These are phyloP conservation scores for Chelidonichthys spinosus DNA, from an alignment of 2,797 vertebrate species.

Conservation along the genomic window DNA sequence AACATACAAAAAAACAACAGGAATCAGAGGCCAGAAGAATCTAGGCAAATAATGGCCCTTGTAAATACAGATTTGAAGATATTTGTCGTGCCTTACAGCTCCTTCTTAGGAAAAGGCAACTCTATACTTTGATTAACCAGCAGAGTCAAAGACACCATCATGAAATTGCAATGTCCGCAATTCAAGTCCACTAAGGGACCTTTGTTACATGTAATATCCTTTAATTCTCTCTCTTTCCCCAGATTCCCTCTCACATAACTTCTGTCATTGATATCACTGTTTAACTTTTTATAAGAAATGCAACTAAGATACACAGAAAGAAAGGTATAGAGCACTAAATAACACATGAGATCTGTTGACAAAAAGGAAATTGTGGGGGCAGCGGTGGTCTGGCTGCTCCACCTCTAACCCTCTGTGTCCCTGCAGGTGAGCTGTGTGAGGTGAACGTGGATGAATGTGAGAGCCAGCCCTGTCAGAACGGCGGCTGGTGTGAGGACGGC, in stretches of 20 bases:
- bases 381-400: not conserved
- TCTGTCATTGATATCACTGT: not conserved
- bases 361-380: not conserved
- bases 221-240: no score
- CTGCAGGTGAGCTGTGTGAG: slow-evolving; percentile 88
- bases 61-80: no score
- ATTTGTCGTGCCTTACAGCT: no score
- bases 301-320: no score
- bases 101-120: no score
- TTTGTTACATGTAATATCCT: not conserved
- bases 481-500: slow-evolving; percentile 88
- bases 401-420: slow-evolving; percentile 7
- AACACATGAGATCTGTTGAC: not conserved
- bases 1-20: no score
- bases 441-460: slow-evolving; percentile 91
- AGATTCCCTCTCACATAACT: not conserved
- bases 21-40: no score
- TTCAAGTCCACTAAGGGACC: not conserved
- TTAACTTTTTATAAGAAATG: no score
- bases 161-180: not conserved
- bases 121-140: no score
- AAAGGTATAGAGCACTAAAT: no score
- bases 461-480: slow-evolving; percentile 90
- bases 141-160: no score
- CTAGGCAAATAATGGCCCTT: no score